Percentiles rank a stretch among this genome's conserved stretches.
Evolutionary conservation across 2,113 vertebrate genomes (phyloP).

Genomic region (Glaucidium brasilianum): DNA sequence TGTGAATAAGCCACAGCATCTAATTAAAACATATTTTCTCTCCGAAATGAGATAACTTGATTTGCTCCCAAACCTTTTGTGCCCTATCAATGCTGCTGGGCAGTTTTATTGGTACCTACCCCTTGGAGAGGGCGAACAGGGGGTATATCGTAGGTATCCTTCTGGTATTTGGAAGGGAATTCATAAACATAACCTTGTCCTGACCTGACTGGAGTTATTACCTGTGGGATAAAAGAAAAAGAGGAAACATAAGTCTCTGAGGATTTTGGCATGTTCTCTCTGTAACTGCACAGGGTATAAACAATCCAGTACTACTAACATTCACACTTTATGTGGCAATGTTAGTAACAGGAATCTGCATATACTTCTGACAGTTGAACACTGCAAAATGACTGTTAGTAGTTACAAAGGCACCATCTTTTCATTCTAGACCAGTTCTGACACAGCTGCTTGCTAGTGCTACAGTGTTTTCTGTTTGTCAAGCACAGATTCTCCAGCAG

Average conservation of each 20-base stretch:
- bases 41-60: constrained; percentile 36
- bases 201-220: constrained; percentile 87
- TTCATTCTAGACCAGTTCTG: background rate
- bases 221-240: constrained; percentile 76
- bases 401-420: background rate
- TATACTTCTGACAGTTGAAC: background rate
- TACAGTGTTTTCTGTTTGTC: background rate
- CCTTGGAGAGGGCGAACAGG: constrained; percentile 82
- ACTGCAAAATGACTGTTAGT: background rate
- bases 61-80: constrained; percentile 14
- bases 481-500: background rate
- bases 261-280: background rate
- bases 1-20: background rate
- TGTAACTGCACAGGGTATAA: background rate
- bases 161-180: constrained; percentile 80
- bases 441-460: background rate
- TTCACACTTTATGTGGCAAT: background rate
- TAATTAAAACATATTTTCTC: constrained; percentile 23
- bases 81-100: background rate
- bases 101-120: constrained; percentile 74
- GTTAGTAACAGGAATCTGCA: background rate
- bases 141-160: constrained; percentile 90
- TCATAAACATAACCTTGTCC: constrained; percentile 88
- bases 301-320: background rate
- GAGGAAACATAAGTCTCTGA: background rate